A percentile compares a stretch with the other conserved stretches of the same genome.
Conservation (phyloP, 2,888 invertebrate species). For the Liposcelis brunnea region DNA sequence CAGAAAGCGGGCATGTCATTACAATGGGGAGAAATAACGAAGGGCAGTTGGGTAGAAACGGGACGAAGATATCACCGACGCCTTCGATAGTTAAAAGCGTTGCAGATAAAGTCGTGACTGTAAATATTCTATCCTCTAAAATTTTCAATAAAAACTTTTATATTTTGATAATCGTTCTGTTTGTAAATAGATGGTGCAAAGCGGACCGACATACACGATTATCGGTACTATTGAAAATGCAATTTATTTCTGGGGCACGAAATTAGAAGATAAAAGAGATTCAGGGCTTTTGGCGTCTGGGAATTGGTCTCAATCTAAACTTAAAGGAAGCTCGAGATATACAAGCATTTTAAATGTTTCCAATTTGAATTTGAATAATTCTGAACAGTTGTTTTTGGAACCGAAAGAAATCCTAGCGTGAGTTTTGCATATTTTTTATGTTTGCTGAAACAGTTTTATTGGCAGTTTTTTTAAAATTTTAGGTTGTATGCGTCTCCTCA, state of each 20-base stretch:
- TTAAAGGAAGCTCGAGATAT: conserved; percentile 12
- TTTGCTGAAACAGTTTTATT: conserved; percentile 4
- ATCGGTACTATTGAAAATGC: conserved; percentile 45
- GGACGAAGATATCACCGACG: conserved; percentile 22
- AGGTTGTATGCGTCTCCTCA: conserved; percentile 36
- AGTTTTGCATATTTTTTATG: conserved; percentile 17
- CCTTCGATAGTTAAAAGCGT: conserved; percentile 29
- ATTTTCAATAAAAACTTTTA: conserved; percentile 8
- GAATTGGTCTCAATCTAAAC: conserved; percentile 10
- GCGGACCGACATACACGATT: conserved; percentile 47
- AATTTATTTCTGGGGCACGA: conserved; percentile 50
- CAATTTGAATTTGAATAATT: conserved; percentile 7
- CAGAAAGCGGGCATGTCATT: conserved; percentile 42
- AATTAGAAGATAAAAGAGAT: conserved; percentile 11
- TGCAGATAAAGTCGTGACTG: conserved; percentile 24
- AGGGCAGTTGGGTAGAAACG: conserved; percentile 41
- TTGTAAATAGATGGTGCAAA: conserved; percentile 42
- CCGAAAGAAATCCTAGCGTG: conserved; percentile 37
- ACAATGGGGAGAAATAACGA: conserved; percentile 46
- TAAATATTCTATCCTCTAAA: conserved; percentile 19
- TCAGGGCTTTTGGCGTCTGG: conserved; percentile 1
- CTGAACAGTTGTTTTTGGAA: conserved; percentile 25
- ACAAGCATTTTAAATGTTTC: conserved; percentile 12
- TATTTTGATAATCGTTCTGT: conserved; percentile 10
- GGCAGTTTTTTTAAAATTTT: conserved; percentile 14